Base-by-base conservation (phyloP, 35 echinoderm and acorn worm genomes). In the Ophiothrix spiculata region DNA sequence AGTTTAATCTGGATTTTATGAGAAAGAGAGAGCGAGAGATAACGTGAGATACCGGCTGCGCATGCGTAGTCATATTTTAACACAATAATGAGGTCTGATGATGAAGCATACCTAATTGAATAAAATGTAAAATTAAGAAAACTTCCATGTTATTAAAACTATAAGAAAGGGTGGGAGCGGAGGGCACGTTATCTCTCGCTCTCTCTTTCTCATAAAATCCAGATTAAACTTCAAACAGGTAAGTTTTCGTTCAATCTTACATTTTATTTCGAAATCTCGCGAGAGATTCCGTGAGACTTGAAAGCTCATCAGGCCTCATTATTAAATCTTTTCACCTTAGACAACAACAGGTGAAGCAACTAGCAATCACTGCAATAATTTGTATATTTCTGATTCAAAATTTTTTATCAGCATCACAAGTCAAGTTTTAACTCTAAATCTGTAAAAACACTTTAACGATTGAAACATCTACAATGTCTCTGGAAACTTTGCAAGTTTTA, bases 201-300 rank as follows among this genome's bases (percentile, higher is more conserved):
- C 77, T 41, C 77, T 79, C 39, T 79, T 37, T 79, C 34, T 38
- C 39, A 38, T 38, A 54, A 54, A 79, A 38, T 79, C 77, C 19
- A 41, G 77, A 79, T 79, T 79, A 79, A 79, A 79, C 16, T 39
- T 79, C 77, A 79, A 79, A 79, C n/a, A 79, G 37, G 77, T 38
- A 37, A 79, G 77, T 79, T 21, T 79, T 37, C 17, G 37, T 79
- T 79, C n/a, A n/a, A 79, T 41, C 77, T 79, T 79, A 10, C 77
- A 79, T 79, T 36, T 79, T 31, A n/a, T n/a, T 79, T 79, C 77
- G 25, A 79, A 79, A 79, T 79, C 77, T 79, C 77, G 77, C 36
- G 77, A 40, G 77, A 79, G 77, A 79, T 79, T 79, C 77, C 35
- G 35, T 79, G 34, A 40, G 77, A 79, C 36, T 79, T 79, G 35